A percentile compares a stretch with the other conserved stretches of the same genome.
phyloP scores from a whole-genome alignment of 2,797 vertebrate species.

The Argyrosomus regius region DNA sequence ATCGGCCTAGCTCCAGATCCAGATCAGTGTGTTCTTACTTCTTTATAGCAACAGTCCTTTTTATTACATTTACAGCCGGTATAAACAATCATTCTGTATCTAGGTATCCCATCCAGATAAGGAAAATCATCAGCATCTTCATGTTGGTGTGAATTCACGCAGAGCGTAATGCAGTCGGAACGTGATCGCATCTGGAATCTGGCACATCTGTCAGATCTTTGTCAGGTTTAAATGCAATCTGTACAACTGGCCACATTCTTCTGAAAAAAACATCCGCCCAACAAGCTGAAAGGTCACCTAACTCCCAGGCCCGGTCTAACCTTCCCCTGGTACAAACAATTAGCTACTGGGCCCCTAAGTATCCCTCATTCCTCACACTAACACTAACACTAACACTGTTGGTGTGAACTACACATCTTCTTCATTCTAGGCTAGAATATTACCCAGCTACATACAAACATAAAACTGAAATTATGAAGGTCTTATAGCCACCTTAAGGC shows the following conservation, averaged over 20 bases:
- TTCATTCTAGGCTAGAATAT: not conserved
- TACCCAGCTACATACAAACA: not conserved
- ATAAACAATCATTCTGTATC: not conserved
- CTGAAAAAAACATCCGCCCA: not conserved
- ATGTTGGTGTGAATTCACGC: not conserved
- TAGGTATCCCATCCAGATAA: not conserved
- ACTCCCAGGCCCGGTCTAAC: not conserved
- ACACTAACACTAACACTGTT: not conserved
- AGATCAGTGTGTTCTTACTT: not conserved
- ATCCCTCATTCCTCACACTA: not conserved
- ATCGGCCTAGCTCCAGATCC: not conserved
- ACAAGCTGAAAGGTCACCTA: not conserved
- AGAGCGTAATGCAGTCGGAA: not conserved
- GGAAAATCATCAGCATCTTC: not conserved
- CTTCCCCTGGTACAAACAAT: not conserved
- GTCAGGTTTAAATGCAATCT: constrained; percentile 8
- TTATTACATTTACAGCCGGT: no score
- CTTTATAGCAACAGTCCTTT: not conserved
- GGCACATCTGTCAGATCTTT: not conserved
- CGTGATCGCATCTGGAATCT: not conserved
- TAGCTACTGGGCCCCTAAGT: not conserved
- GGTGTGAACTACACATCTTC: not conserved
- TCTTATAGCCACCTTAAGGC: no score
- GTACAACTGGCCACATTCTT: not conserved
- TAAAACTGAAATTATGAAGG: not conserved